Base-by-base conservation (phyloP, 2,113 vertebrate genomes). In the Nesogale talazaci region DNA sequence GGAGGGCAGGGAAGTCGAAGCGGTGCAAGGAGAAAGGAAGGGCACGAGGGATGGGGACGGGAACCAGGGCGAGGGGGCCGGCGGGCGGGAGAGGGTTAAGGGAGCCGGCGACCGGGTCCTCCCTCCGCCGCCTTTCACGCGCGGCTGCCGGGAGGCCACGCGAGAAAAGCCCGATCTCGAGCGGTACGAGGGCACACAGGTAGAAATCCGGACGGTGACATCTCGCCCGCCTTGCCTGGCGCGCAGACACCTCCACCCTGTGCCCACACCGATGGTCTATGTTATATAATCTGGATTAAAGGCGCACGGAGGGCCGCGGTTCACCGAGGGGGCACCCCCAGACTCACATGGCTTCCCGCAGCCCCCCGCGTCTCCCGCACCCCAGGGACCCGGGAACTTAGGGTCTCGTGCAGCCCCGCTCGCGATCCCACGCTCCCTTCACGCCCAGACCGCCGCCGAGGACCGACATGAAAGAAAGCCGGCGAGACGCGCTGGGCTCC, bases 1-100 rank as follows among this genome's bases (percentile, higher is more conserved):
- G 88, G 36, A n/a, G 75, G 40, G 38, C 82, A 40, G 87, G 5
- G 92, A 77, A 46, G 59, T 76, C n/a, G 76, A 57, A 29, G 46
- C 10, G 76, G 83, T 61, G 79, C 96, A 96, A 97, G 97, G 96
- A 95, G 97, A 97, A 96, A 94, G 90, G 92, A 97, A 97, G 97
- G 96, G 22, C 96, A 84, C 65, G 67, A 82, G 85, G 76, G 94
- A 94, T 87, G 78, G 95, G 74, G 56, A 52, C 93, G 40, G 93
- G 31, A 76, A 76, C 83, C 56, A 81, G 83, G 77, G 65, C 56
- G 63, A 11, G 72, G 59, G 84, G 15, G 20, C 52, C 72, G 46
- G 40, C 70, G 82, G 87, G 34, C 11, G 22, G 70, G 75, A 91
- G 61, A 83, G 96, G 88, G 92, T 96, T 95, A 94, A 67, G 23